Conservation (phyloP, 1,140 invertebrate species). For the Rhynchophorus ferrugineus region DNA sequence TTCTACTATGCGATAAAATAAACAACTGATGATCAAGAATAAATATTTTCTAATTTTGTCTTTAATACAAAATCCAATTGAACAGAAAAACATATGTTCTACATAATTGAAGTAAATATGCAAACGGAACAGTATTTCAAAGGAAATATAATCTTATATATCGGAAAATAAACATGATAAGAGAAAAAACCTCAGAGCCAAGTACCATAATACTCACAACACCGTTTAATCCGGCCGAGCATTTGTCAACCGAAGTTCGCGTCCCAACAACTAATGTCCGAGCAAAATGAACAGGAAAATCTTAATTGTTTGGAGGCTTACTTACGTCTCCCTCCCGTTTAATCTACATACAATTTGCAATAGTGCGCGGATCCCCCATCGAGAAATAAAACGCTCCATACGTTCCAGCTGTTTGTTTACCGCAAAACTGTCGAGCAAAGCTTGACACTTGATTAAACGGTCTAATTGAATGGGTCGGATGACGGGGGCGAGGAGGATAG, state of each 20-base stretch:
- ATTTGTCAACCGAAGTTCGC: not conserved
- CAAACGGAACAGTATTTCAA: too few species aligned
- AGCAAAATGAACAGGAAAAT: not conserved
- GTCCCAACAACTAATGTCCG: not conserved
- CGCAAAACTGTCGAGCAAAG: constrained; percentile 3
- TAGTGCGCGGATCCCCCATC: not conserved
- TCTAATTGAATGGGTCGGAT: constrained; percentile 6
- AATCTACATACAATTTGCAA: constrained; percentile 1
- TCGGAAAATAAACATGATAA: too few species aligned
- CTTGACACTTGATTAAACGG: constrained; percentile 9
- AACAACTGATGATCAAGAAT: too few species aligned
- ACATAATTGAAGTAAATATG: too few species aligned
- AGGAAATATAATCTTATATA: too few species aligned
- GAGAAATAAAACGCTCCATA: constrained; percentile 5
- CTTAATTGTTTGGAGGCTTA: not conserved
- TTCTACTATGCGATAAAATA: too few species aligned
- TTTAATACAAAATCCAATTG: too few species aligned
- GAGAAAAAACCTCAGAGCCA: too few species aligned
- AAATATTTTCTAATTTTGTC: too few species aligned
- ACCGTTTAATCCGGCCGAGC: not conserved
- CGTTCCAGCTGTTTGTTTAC: constrained; percentile 3
- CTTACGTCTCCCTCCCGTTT: not conserved
- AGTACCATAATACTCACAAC: not conserved
- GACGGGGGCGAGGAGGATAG: not conserved
- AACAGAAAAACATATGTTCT: too few species aligned